These are phyloP conservation scores for Parotocinclus haroldoi DNA, from an alignment of 2,797 vertebrate genomes.

Conservation along the genomic window DNA sequence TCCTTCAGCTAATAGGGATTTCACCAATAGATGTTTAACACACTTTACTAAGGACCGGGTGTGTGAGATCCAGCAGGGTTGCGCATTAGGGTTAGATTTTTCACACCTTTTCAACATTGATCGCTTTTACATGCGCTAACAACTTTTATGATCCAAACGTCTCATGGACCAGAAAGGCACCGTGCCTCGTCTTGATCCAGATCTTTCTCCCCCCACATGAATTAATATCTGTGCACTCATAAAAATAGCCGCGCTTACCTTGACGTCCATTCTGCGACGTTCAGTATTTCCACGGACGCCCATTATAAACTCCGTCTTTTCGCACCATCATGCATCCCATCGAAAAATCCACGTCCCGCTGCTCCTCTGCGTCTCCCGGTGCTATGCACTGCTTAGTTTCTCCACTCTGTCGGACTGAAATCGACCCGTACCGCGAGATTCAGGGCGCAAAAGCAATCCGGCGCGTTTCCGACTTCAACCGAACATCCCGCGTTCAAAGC, in stretches of 20 bases:
- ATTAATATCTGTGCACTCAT: no score
- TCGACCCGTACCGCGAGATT: neutral
- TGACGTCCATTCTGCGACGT: conserved; percentile 44
- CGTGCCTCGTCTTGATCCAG: no score
- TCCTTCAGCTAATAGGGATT: no score
- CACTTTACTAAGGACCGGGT: no score
- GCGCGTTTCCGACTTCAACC: neutral
- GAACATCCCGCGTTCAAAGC: neutral
- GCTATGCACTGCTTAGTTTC: neutral
- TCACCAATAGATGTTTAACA: no score
- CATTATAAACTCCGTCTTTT: conserved; percentile 40
- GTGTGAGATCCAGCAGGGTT: no score
- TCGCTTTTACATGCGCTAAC: no score
- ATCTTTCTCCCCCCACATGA: no score
- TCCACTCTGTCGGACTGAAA: neutral
- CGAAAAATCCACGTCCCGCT: neutral
- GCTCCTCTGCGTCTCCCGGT: neutral
- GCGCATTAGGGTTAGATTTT: no score
- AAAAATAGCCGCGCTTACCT: conserved; percentile 45
- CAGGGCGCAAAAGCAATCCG: neutral
- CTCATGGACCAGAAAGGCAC: no score
- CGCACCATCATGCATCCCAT: conserved; percentile 39
- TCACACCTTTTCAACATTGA: no score
- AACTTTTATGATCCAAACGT: no score
- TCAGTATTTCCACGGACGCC: conserved; percentile 15